Percentiles rank a stretch among this genome's conserved stretches.
These are phyloP conservation scores for Sternotherus odoratus DNA, from an alignment of 2,797 vertebrate genomes.

Conservation along the genomic window DNA sequence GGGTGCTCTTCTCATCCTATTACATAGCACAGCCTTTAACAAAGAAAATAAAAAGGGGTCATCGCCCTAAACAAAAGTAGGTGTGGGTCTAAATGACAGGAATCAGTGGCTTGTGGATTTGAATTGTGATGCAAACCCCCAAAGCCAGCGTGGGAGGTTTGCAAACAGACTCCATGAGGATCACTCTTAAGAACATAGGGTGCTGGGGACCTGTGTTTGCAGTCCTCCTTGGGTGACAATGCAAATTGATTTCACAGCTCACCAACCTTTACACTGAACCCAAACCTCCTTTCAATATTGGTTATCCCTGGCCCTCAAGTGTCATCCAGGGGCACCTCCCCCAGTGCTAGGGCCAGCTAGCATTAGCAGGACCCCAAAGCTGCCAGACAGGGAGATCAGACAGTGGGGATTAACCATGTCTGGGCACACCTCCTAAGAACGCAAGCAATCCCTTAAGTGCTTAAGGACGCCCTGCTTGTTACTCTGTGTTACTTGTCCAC, in stretches of 20 bases:
- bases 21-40: not conserved
- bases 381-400: not conserved
- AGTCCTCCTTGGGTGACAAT: not conserved
- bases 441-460: not conserved
- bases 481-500: not conserved
- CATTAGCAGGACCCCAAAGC: not conserved
- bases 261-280: not conserved
- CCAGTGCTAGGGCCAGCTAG: not conserved
- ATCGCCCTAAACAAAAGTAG: not conserved
- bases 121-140: not conserved
- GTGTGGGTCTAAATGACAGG: not conserved
- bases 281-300: not conserved
- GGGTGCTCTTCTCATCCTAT: not conserved
- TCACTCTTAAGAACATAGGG: not conserved
- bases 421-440: rapidly evolving
- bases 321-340: not conserved
- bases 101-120: not conserved
- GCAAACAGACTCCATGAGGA: not conserved
- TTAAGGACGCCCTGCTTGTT: not conserved
- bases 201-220: not conserved
- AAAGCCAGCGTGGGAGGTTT: not conserved
- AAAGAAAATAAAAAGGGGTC: not conserved
- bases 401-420: not conserved
- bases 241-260: not conserved
- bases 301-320: not conserved